phyloP scores from a whole-genome alignment of 2,888 invertebrate genomes.

The Nezara viridula region DNA sequence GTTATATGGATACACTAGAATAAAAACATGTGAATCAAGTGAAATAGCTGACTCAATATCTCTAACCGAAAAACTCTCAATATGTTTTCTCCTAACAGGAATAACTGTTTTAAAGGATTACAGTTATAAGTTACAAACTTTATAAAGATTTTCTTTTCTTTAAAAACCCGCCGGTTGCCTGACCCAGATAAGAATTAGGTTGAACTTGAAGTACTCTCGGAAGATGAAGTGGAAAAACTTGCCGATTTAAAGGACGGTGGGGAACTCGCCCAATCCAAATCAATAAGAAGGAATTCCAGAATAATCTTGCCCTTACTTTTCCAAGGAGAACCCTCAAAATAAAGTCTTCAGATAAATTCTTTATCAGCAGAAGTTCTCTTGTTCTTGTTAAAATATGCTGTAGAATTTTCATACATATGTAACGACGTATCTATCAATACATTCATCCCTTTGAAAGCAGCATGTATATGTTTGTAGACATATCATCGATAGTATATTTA shows the following conservation, averaged over 20 bases:
- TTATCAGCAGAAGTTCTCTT: not conserved
- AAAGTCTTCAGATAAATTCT: not conserved
- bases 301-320: not conserved
- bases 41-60: no score
- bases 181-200: constrained; percentile 34
- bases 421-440: no score
- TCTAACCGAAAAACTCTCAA: not conserved
- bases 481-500: no score
- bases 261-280: not conserved
- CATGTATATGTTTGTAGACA: no score
- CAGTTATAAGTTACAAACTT: not conserved
- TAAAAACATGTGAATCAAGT: no score
- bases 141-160: constrained; percentile 15
- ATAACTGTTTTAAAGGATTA: not conserved
- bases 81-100: not conserved
- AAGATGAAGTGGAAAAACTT: constrained; percentile 40
- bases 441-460: no score
- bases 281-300: constrained; percentile 20
- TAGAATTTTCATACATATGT: no score
- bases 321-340: not conserved
- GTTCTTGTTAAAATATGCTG: not conserved
- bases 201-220: constrained; percentile 5
- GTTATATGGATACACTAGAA: no score
- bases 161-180: not conserved
- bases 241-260: constrained; percentile 1